These are phyloP conservation scores for Pachypanchax playfairii DNA, from an alignment of 2,113 vertebrate species.

Conservation along the genomic window DNA sequence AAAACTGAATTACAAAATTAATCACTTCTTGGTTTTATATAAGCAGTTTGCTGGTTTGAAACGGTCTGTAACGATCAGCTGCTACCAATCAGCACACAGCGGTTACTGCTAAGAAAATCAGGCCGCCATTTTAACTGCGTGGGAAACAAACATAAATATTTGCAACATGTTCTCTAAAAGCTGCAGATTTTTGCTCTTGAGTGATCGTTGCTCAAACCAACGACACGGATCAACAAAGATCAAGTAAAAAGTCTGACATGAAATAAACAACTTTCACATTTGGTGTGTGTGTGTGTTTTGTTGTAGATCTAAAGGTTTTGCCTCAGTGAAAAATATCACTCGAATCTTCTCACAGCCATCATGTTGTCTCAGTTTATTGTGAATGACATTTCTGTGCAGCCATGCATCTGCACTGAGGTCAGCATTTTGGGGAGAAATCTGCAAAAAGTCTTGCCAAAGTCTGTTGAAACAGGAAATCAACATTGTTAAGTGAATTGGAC, in stretches of 20 bases:
- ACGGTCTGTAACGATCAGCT: background rate
- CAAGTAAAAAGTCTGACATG: background rate
- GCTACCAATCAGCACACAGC: too few relatives aligned
- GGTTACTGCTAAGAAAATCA: too few relatives aligned
- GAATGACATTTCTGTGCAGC: slow-evolving; percentile 5
- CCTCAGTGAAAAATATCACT: slow-evolving; percentile 16
- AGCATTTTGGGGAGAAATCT: slow-evolving; percentile 14
- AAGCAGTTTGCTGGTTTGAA: background rate
- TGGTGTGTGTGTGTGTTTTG: too few relatives aligned
- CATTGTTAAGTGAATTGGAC: slow-evolving; percentile 41
- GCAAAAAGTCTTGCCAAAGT: slow-evolving; percentile 39
- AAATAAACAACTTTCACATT: background rate
- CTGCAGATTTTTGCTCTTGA: background rate
- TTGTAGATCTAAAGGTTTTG: background rate
- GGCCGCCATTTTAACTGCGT: background rate
- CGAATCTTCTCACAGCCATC: slow-evolving; percentile 15
- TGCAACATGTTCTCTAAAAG: background rate
- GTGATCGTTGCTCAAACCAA: background rate
- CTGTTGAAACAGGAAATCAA: slow-evolving; percentile 37
- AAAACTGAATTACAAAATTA: too few relatives aligned
- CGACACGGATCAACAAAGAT: background rate
- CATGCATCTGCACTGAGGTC: slow-evolving; percentile 26
- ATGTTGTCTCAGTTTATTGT: slow-evolving; percentile 1
- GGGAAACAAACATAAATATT: background rate
- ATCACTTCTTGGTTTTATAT: background rate